Evolutionary conservation across 2,797 vertebrate genomes (phyloP).

Genomic region (Poeciliopsis infans): DNA sequence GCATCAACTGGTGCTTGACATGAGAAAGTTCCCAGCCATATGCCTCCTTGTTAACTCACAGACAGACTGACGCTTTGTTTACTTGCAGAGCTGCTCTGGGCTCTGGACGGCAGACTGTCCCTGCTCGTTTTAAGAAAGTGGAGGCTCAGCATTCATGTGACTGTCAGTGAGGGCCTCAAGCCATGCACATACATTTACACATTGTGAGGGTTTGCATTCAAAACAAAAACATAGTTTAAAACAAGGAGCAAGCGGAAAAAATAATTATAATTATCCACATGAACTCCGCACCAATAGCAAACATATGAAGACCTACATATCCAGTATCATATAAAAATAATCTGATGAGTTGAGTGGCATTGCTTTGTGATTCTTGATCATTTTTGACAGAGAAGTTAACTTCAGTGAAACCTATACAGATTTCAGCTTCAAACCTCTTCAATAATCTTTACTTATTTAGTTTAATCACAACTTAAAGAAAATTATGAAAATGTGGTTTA

Average conservation of each 20-base stretch:
- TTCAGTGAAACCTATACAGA: neutral
- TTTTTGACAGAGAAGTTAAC: neutral
- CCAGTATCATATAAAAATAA: conserved; percentile 28
- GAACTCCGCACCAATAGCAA: conserved; percentile 18
- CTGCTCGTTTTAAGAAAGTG: conserved; percentile 31
- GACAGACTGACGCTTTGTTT: conserved; percentile 55
- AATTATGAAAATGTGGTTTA: neutral
- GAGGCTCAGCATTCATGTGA: conserved; percentile 58
- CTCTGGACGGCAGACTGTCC: conserved; percentile 29
- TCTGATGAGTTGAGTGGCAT: conserved; percentile 8
- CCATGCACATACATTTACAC: conserved; percentile 34
- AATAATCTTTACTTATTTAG: neutral
- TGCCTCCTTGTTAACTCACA: conserved; percentile 56
- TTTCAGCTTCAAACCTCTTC: conserved; percentile 3
- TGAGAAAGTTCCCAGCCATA: conserved; percentile 37
- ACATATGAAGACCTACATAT: conserved; percentile 7
- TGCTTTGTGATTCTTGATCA: neutral
- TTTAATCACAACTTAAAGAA: neutral
- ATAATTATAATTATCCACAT: conserved; percentile 19
- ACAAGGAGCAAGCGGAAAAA: conserved; percentile 24
- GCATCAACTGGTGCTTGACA: conserved; percentile 23
- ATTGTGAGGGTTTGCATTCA: conserved; percentile 14
- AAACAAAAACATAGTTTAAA: conserved; percentile 34
- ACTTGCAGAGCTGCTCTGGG: conserved; percentile 48
- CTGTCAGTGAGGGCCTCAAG: conserved; percentile 41